These are phyloP conservation scores for Oxyteleia sp. DNA, from an alignment of 2,888 invertebrate species.

Conservation along the genomic window DNA sequence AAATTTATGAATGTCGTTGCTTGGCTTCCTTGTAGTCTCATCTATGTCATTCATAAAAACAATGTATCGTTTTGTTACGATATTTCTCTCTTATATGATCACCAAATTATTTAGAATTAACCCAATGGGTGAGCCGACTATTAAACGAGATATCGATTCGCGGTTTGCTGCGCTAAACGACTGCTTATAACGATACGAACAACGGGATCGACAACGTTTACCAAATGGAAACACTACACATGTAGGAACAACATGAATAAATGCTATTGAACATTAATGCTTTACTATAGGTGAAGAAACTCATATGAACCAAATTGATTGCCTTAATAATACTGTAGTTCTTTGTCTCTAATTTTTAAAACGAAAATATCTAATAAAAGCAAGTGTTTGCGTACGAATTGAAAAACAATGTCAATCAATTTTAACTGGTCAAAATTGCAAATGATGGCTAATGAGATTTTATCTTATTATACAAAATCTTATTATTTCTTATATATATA, in stretches of 20 bases:
- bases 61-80: slow-evolving; percentile 51
- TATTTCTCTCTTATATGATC: slow-evolving; percentile 55
- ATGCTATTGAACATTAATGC: slow-evolving; percentile 14
- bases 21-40: slow-evolving; percentile 25
- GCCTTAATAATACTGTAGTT: background rate
- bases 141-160: slow-evolving; percentile 83
- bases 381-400: slow-evolving; percentile 40
- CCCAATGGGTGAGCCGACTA: slow-evolving; percentile 75
- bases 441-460: too few species aligned
- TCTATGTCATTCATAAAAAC: slow-evolving; percentile 35
- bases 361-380: too few species aligned
- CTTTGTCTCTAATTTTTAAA: background rate
- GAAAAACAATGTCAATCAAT: slow-evolving; percentile 39
- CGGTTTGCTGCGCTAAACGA: slow-evolving; percentile 79
- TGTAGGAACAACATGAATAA: slow-evolving; percentile 43
- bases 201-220: slow-evolving; percentile 61
- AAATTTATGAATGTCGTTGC: slow-evolving; percentile 41
- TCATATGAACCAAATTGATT: background rate
- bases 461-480: too few species aligned
- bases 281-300: background rate
- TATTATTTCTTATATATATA: too few species aligned
- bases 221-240: slow-evolving; percentile 55
- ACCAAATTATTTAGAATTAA: slow-evolving; percentile 81
- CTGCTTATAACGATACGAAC: slow-evolving; percentile 70
- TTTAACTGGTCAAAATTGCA: too few species aligned